phyloP scores from a whole-genome alignment of 1,140 invertebrate genomes.

The Polypedilum pembai region DNA sequence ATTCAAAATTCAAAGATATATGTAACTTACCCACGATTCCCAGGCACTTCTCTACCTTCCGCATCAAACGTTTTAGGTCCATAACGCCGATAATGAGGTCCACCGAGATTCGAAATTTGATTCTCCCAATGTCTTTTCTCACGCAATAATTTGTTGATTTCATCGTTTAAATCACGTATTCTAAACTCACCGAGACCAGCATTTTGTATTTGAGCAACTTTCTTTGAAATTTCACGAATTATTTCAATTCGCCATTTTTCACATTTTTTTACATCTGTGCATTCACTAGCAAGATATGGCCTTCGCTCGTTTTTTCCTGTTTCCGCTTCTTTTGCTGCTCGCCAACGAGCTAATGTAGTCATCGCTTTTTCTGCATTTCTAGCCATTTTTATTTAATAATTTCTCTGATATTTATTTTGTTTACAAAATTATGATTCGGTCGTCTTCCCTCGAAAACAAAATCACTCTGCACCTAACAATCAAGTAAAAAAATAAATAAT shows the following conservation, averaged over 20 bases:
- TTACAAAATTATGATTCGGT: not conserved
- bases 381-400: slow-evolving; percentile 44
- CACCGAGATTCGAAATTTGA: slow-evolving; percentile 90
- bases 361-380: slow-evolving; percentile 78
- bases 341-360: slow-evolving; percentile 92
- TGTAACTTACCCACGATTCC: slow-evolving; percentile 67
- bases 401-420: slow-evolving; percentile 31
- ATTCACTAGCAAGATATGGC: slow-evolving; percentile 90
- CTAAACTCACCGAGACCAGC: slow-evolving; percentile 97
- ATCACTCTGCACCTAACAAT: too few species aligned
- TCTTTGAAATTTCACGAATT: slow-evolving; percentile 93
- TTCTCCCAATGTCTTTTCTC: slow-evolving; percentile 97
- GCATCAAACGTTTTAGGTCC: slow-evolving; percentile 93
- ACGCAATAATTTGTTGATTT: slow-evolving; percentile 95
- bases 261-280: slow-evolving; percentile 77
- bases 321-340: slow-evolving; percentile 85
- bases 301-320: slow-evolving; percentile 72
- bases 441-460: not conserved
- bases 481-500: not conserved
- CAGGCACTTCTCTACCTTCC: slow-evolving; percentile 94
- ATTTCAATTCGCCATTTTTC: slow-evolving; percentile 96
- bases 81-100: slow-evolving; percentile 86
- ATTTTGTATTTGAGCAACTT: slow-evolving; percentile 99
- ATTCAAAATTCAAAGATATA: not conserved
- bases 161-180: slow-evolving; percentile 96